phyloP scores from a whole-genome alignment of 2,888 invertebrate genomes.

The Amiota mariae region DNA sequence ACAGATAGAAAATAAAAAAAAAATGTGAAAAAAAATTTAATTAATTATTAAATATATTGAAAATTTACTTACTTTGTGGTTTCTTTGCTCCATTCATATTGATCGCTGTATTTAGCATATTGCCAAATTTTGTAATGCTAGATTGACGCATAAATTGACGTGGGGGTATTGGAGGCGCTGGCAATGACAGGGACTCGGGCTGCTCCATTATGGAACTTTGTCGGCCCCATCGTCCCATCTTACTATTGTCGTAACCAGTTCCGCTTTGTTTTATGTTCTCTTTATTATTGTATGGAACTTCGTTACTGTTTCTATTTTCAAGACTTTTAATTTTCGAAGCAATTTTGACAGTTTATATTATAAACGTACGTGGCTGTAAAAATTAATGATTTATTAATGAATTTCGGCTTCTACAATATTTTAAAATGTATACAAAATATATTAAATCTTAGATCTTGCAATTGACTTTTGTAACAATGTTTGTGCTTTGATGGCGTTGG shows the following conservation, averaged over 20 bases:
- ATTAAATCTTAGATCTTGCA: not conserved
- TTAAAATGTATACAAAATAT: too few species aligned
- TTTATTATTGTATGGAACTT: not conserved
- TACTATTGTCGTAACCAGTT: constrained; percentile 32
- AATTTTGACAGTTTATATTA: constrained; percentile 7
- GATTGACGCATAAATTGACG: constrained; percentile 77
- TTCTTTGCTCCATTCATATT: constrained; percentile 72
- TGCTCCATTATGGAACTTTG: constrained; percentile 71
- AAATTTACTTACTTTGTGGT: constrained; percentile 61
- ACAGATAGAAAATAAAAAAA: too few species aligned
- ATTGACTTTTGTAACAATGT: not conserved
- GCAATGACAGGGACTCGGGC: constrained; percentile 69
- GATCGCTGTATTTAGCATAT: constrained; percentile 78
- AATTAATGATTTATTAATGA: not conserved
- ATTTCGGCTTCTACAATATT: too few species aligned
- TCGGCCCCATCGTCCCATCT: constrained; percentile 72
- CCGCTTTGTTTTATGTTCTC: constrained; percentile 19
- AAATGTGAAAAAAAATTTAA: too few species aligned
- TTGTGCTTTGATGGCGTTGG: too few species aligned
- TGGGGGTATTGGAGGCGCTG: constrained; percentile 69
- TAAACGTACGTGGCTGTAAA: not conserved
- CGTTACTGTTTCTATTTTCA: not conserved
- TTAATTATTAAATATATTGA: too few species aligned
- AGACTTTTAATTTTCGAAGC: not conserved
- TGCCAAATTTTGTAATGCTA: constrained; percentile 78